Conservation (phyloP, 2,888 invertebrate species). For the Pheosia gnoma region DNA sequence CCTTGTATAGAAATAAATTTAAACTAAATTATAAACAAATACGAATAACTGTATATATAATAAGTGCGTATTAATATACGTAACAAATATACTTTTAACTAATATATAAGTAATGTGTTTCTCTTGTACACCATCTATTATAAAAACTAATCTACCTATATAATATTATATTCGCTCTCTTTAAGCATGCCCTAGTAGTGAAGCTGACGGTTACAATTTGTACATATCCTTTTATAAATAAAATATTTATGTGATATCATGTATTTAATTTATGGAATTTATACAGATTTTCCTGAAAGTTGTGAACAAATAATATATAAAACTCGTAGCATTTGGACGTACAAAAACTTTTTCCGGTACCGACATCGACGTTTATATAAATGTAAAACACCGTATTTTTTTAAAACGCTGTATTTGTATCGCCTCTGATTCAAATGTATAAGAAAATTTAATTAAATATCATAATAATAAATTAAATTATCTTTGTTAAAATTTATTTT, state of each 20-base stretch:
- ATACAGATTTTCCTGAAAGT: too few species aligned
- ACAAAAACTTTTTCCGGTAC: too few species aligned
- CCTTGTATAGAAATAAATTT: too few species aligned
- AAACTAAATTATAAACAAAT: not conserved
- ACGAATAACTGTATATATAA: conserved; percentile 5
- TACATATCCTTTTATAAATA: conserved; percentile 56
- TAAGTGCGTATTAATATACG: not conserved
- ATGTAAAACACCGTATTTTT: too few species aligned
- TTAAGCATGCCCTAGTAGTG: conserved; percentile 21
- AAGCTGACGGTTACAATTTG: conserved; percentile 41
- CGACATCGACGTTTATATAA: too few species aligned
- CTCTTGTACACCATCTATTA: conserved; percentile 48
- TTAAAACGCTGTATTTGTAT: too few species aligned
- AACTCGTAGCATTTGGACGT: too few species aligned
- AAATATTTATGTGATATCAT: conserved; percentile 36
- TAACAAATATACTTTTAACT: not conserved
- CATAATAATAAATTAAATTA: too few species aligned
- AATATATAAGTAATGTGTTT: conserved; percentile 33
- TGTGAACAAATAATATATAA: too few species aligned
- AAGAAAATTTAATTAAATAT: too few species aligned
- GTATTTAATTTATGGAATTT: not conserved
- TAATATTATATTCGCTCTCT: conserved; percentile 6
- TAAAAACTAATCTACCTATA: conserved; percentile 13
- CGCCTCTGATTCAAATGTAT: too few species aligned
- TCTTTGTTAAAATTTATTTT: too few species aligned